Conservation (phyloP, 1,140 invertebrate genomes). For the Liolophura sinensis region DNA sequence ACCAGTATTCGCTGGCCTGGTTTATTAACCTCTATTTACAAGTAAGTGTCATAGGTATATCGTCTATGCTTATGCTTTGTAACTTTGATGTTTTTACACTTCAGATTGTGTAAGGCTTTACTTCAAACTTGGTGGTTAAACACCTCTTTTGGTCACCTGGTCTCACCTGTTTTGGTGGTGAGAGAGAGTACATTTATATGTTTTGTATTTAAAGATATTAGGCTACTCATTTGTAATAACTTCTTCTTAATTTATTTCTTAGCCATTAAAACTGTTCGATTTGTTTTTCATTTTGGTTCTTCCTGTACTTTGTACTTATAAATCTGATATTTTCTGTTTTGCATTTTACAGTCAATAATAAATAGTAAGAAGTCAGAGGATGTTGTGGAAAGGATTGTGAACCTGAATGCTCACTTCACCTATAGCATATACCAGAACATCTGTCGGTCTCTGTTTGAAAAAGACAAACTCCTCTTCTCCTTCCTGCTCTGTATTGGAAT, state of each 20-base stretch:
- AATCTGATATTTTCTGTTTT: not conserved
- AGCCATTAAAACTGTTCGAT: no score
- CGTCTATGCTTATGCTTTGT: no score
- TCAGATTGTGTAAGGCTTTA: no score
- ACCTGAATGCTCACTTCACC: conserved; percentile 56
- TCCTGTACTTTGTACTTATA: no score
- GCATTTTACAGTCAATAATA: conserved; percentile 52
- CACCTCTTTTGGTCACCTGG: conserved; percentile 2
- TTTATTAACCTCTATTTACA: conserved; percentile 81
- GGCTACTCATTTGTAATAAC: no score
- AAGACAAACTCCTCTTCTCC: conserved; percentile 60
- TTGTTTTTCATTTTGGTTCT: no score
- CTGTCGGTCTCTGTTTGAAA: conserved; percentile 59
- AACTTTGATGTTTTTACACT: not conserved
- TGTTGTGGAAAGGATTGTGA: conserved; percentile 47
- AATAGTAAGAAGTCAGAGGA: conserved; percentile 48
- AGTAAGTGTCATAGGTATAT: conserved; percentile 26
- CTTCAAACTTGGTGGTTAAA: not conserved
- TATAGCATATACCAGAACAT: conserved; percentile 59
- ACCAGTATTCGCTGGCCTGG: conserved; percentile 94
- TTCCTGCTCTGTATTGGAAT: conserved; percentile 57
- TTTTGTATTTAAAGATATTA: no score
- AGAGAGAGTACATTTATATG: not conserved
- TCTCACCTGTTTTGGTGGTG: not conserved
- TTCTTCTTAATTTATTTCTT: no score